phyloP scores from a whole-genome alignment of 2,797 vertebrate species.

The Ibycter americanus region DNA sequence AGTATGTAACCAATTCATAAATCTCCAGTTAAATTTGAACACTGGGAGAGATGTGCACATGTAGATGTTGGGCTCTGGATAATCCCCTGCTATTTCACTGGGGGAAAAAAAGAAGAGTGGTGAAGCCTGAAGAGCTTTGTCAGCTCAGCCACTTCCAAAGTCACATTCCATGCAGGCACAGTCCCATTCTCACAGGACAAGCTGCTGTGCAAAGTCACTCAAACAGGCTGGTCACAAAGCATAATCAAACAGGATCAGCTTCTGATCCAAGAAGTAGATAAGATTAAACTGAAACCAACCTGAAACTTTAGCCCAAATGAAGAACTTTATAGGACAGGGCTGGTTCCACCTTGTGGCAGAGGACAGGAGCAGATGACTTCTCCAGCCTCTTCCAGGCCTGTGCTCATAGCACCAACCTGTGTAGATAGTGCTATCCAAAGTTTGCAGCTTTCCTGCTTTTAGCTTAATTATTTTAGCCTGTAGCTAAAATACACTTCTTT shows the following conservation, averaged over 20 bases:
- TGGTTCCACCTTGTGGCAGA: background rate
- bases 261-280: background rate
- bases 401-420: background rate
- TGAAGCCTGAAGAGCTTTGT: background rate
- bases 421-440: background rate
- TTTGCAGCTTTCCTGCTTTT: background rate
- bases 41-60: background rate
- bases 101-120: background rate
- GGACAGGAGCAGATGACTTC: background rate
- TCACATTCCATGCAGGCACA: fast-evolving
- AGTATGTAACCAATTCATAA: background rate
- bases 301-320: background rate
- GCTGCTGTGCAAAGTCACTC: background rate
- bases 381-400: background rate
- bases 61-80: background rate
- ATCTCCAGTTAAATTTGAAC: background rate
- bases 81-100: background rate
- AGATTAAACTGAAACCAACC: background rate
- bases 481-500: background rate
- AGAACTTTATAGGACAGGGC: background rate
- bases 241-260: background rate
- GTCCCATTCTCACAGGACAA: background rate
- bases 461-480: background rate
- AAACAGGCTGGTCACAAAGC: background rate
- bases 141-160: background rate